Base-by-base conservation (phyloP, 2,113 vertebrate genomes). In the Oreochromis spilurus region DNA sequence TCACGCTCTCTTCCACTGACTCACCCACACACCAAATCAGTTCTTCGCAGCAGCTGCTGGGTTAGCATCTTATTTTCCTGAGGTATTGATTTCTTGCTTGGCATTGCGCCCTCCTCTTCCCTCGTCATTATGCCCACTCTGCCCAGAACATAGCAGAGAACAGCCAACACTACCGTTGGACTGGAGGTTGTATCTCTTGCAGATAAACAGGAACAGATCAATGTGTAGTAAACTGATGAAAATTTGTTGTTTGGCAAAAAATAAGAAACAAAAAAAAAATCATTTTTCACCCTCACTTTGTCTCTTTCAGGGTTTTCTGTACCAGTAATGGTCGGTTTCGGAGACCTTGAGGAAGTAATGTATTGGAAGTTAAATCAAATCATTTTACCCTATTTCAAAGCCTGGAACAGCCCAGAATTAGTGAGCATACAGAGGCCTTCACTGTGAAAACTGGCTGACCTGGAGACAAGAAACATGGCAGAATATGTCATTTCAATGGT, bases 31-130 rank as follows among this genome's bases (percentile, higher is more conserved):
- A 79, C 53, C 36, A 85, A 77, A 91, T 92, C 90, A 81, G 70
- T 79, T 84, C 88, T 88, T 54, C 55, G n/a, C 81, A 89, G 85
- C 88, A 91, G 91, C 85, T 92, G 91, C 90, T 91, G 79, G 62
- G 82, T 84, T 93, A 93, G 92, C 87, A 92, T 94, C 92, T 94
- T 89, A 82, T 91, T 93, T 92, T 93, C 89, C 89, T 77, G 82
- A 60, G 83, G 79, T 92, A 95, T 93, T 89, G 95, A 95, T 94
- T 94, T 88, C 60, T 79, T 67, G 52, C 85, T 90, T 95, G 92
- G 92, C 90, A 83, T 24, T 34, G 7, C 1, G 87, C 93, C 91
- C 83, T 29, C 62, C 83, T 93, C 88, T 75, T 86, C 88, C 91
- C 79, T 91, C 81, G 82, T 88, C 88, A 83, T 93, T 88, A 91